Evolutionary conservation across 2,113 vertebrate genomes (phyloP), one percentile per base, ranked within the genome.

Genomic region (Hippolais icterina): DNA sequence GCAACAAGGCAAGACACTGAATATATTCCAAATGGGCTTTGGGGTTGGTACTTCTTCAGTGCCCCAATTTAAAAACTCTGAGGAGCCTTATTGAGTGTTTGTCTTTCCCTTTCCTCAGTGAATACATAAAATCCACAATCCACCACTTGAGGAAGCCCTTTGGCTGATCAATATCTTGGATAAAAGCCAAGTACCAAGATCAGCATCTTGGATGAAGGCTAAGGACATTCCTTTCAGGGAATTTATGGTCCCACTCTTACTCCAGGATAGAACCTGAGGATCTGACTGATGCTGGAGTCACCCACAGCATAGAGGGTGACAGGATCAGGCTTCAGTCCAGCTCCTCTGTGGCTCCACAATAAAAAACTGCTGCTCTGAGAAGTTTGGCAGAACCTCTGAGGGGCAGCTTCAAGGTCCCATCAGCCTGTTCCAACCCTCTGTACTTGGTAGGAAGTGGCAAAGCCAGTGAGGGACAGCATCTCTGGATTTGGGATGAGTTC

Each of bases 1-100:
- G 11, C 64, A 76, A 14, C 0, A 0, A 25, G 28, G 23, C 15
- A 42, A 54, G 41, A 42, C 7, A 57, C 12, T 44, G 27, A 50
- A 24, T 39, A 44, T 11, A 15, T 35, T 70, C 35, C 44, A 82
- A 10, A 60, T 28, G 13, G 20, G 39, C 15, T 74, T 72, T 49
- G 37, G n/a, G 42, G 3, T 4, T 13, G 1, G 2, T 29, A 17
- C 27, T 24, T 44, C 24, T 27, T 77, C 44, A 19, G n/a, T 37
- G 12, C 15, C 42, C 4, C 29, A 54, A 35, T n/a, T 6, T 19
- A 52, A 89, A 66, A 18, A 5, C 10, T 41, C 31, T 33, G 49
- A 82, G 24, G 12, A 74, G 15, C 6, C 33, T 47, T 33, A 22
- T 0, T 31, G 22, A 52, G 18, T 57, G 57, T 29, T 57, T 59